Conservation (phyloP, 2,888 invertebrate species). For the Acanthosepion pharaonis region DNA sequence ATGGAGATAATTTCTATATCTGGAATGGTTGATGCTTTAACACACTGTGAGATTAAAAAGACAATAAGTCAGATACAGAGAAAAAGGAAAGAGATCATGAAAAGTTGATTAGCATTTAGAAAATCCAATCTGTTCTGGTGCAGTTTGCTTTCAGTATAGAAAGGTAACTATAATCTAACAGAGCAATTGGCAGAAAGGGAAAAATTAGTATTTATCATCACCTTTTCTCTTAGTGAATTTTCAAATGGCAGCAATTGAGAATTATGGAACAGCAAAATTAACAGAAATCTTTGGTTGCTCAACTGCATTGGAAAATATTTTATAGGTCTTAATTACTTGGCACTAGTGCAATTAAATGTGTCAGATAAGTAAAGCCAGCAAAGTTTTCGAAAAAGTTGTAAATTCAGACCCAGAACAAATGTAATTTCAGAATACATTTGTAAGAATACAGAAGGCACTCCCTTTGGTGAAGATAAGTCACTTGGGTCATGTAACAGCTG, state of each 20-base stretch:
- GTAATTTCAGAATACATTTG: too few species aligned
- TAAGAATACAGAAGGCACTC: too few species aligned
- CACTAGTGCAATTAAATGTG: background rate
- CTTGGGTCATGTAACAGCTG: too few species aligned
- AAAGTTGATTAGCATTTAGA: background rate
- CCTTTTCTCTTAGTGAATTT: background rate
- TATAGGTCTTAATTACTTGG: too few species aligned
- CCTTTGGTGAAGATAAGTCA: too few species aligned
- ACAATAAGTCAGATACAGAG: background rate
- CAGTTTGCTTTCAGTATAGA: background rate
- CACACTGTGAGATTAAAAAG: background rate
- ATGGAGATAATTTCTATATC: slow-evolving; percentile 9
- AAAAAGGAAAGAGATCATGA: background rate
- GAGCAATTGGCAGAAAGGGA: background rate
- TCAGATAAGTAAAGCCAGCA: background rate
- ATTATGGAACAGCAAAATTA: background rate
- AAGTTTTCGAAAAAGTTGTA: too few species aligned
- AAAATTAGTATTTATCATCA: background rate
- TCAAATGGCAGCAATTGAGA: background rate
- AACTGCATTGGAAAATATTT: background rate
- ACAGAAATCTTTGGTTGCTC: background rate
- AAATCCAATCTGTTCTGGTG: background rate
- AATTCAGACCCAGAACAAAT: too few species aligned
- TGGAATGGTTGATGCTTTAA: background rate
- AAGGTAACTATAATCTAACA: background rate